Conservation (phyloP, 2,888 invertebrate genomes). For the Tortricodes alternella region DNA sequence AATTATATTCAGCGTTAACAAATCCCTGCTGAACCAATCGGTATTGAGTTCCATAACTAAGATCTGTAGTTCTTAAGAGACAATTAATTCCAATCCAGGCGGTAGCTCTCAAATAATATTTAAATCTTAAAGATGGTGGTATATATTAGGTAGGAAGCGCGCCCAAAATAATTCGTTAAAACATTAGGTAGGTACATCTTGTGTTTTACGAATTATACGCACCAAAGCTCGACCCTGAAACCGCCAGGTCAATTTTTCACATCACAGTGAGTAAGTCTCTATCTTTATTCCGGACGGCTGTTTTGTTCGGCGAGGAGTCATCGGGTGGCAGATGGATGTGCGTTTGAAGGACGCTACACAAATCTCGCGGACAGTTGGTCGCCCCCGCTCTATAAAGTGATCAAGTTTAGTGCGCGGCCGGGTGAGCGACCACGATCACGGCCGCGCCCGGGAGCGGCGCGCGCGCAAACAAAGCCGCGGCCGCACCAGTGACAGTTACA, state of each 20-base stretch:
- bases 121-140: no score
- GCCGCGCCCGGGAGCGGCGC: constrained; percentile 50
- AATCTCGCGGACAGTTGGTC: constrained; percentile 61
- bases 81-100: no score
- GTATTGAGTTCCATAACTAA: no score
- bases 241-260: neutral
- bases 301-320: constrained; percentile 38
- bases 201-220: no score
- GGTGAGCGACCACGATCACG: constrained; percentile 77
- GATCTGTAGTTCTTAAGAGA: no score
- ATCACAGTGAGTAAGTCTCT: constrained; percentile 11
- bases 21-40: no score
- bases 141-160: no score
- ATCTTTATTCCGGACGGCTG: constrained; percentile 11
- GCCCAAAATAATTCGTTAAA: no score
- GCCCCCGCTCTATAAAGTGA: constrained; percentile 71
- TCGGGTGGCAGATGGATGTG: constrained; percentile 57
- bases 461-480: constrained; percentile 61
- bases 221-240: neutral
- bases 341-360: constrained; percentile 55
- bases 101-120: no score
- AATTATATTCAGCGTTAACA: no score
- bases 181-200: no score
- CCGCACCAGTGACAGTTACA: constrained; percentile 58
- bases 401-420: constrained; percentile 60